Evolutionary conservation across 2,113 vertebrate species (phyloP).

Genomic region (Dendrocopos noguchii): DNA sequence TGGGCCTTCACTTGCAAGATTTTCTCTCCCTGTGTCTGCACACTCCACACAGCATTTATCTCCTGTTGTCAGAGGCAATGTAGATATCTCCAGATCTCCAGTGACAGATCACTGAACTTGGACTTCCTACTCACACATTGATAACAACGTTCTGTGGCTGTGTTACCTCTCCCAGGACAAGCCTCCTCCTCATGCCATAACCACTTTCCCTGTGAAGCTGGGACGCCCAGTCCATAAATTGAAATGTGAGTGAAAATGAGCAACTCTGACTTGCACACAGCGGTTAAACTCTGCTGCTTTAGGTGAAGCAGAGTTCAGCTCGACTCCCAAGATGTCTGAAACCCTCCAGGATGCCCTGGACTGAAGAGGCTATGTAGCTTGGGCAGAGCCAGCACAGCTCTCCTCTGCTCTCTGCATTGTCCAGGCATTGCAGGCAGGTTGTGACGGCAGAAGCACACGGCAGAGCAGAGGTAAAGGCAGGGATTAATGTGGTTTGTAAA

Average conservation of each 20-base stretch:
- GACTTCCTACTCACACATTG: fast-evolving
- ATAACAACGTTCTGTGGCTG: fast-evolving
- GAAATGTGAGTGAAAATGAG: background rate
- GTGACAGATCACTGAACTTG: background rate
- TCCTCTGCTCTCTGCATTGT: background rate
- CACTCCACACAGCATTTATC: background rate
- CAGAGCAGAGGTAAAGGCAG: background rate
- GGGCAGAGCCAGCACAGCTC: background rate
- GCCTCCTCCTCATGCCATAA: background rate
- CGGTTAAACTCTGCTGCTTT: background rate
- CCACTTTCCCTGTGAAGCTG: background rate
- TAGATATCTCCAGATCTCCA: background rate
- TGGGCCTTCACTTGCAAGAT: fast-evolving
- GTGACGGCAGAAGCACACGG: background rate
- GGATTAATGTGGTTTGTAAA: background rate
- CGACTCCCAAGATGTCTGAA: background rate
- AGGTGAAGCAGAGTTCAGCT: background rate
- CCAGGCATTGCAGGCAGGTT: background rate
- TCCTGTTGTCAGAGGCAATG: background rate
- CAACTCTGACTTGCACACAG: background rate
- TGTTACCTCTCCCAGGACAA: background rate
- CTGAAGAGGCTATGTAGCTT: background rate
- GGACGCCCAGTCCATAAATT: fast-evolving
- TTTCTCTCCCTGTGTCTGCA: background rate
- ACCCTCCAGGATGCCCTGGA: background rate